These are phyloP conservation scores for Lissocephala sabroskyi DNA, from an alignment of 2,888 invertebrate species.

Conservation along the genomic window DNA sequence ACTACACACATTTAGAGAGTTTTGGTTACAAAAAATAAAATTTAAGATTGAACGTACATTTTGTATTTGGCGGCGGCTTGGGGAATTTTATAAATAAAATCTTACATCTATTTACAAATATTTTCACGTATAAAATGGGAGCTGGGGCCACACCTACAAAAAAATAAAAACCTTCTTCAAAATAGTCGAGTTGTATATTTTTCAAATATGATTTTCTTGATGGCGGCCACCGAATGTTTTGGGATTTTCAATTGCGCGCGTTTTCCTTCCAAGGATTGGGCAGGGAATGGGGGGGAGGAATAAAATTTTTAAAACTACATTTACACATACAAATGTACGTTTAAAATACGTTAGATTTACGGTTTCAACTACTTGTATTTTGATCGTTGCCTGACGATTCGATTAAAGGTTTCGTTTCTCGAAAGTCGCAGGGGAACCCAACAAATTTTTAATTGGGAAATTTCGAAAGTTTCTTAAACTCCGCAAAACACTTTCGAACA, in stretches of 20 bases:
- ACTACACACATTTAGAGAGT: slow-evolving; percentile 48
- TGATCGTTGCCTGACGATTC: slow-evolving; percentile 55
- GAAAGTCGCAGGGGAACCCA: background rate
- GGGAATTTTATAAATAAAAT: background rate
- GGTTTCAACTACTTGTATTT: slow-evolving; percentile 35
- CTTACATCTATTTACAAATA: background rate
- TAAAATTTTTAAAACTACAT: slow-evolving; percentile 4
- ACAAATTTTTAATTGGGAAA: too few relatives aligned
- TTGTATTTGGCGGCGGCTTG: background rate
- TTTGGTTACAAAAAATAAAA: slow-evolving; percentile 25
- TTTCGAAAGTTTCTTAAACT: too few relatives aligned
- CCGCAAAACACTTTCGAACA: too few relatives aligned
- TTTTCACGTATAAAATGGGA: background rate
- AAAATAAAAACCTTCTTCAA: slow-evolving; percentile 1
- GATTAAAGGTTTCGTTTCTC: slow-evolving; percentile 34
- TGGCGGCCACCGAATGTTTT: too few relatives aligned
- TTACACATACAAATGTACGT: slow-evolving; percentile 29
- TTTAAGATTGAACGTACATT: too few relatives aligned
- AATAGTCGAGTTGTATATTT: background rate
- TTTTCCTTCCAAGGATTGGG: slow-evolving; percentile 26
- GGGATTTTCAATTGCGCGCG: slow-evolving; percentile 20
- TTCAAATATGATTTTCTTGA: slow-evolving; percentile 3
- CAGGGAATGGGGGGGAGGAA: background rate
- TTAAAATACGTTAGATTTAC: slow-evolving; percentile 34
- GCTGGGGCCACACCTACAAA: slow-evolving; percentile 12